Conservation (phyloP, 1,140 invertebrate genomes). For the Yoshiicerus persimilis region DNA sequence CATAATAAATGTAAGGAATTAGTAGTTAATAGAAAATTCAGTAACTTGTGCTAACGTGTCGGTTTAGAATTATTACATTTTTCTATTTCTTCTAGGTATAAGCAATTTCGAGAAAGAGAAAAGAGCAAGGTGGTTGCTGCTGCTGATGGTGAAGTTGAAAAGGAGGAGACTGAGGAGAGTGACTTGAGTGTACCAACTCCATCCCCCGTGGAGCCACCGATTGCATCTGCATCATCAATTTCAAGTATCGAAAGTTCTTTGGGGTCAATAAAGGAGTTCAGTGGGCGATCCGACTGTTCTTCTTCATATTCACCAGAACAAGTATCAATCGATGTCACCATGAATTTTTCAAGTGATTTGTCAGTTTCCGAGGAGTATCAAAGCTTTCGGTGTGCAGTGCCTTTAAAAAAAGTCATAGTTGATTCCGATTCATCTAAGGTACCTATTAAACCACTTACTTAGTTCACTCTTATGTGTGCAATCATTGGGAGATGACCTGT, state of each 20-base stretch:
- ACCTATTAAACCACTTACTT: too few species aligned
- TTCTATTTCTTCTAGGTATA: not conserved
- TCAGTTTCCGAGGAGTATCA: slow-evolving; percentile 77
- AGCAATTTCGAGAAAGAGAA: not conserved
- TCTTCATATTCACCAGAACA: not conserved
- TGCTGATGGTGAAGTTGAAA: not conserved
- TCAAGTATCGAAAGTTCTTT: not conserved
- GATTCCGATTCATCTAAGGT: slow-evolving; percentile 76
- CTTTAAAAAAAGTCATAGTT: slow-evolving; percentile 76
- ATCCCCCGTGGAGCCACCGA: not conserved
- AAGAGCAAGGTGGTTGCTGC: not conserved
- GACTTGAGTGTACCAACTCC: not conserved
- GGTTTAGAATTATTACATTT: too few species aligned
- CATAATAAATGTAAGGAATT: too few species aligned
- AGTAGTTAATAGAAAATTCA: too few species aligned
- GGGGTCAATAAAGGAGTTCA: not conserved
- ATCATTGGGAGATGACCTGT: too few species aligned
- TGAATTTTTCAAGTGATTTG: slow-evolving; percentile 69
- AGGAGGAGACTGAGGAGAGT: not conserved
- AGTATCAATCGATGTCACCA: slow-evolving; percentile 49
- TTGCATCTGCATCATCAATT: not conserved
- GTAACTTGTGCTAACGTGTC: too few species aligned
- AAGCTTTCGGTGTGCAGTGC: slow-evolving; percentile 81
- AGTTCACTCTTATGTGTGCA: too few species aligned
- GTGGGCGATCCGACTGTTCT: not conserved